Percentiles rank a stretch among this genome's conserved stretches.
These are phyloP conservation scores for Crenichthys baileyi DNA, from an alignment of 2,797 vertebrate species.

Conservation along the genomic window DNA sequence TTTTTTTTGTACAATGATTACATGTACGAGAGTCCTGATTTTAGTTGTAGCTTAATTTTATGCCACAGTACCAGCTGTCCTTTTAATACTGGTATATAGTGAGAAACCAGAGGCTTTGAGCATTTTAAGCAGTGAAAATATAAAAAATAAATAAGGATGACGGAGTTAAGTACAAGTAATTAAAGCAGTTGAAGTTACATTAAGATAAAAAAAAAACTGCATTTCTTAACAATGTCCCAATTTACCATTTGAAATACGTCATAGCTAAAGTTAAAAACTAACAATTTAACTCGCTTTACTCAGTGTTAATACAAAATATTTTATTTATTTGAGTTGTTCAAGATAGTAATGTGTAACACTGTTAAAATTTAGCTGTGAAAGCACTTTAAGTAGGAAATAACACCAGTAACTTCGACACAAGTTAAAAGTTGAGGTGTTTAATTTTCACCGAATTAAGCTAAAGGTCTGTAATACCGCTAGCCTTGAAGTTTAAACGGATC, in stretches of 20 bases:
- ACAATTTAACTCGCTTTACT: too few species aligned
- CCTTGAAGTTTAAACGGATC: neutral
- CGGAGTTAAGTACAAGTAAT: neutral
- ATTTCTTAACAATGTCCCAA: too few species aligned
- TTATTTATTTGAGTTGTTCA: too few species aligned
- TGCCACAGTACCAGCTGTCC: neutral
- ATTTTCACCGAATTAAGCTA: neutral
- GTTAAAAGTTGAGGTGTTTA: neutral
- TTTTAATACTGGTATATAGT: neutral
- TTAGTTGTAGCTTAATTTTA: neutral
- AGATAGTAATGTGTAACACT: too few species aligned
- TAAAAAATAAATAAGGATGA: neutral
- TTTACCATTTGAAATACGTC: neutral
- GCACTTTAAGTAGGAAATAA: neutral
- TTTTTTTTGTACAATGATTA: too few species aligned
- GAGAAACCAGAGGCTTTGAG: neutral
- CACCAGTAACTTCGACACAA: neutral
- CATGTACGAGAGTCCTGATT: neutral
- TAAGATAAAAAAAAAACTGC: neutral
- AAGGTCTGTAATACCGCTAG: neutral
- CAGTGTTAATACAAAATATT: too few species aligned
- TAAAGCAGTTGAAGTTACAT: neutral
- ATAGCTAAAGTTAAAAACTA: neutral
- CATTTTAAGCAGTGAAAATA: neutral
- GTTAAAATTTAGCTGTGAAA: neutral